These are phyloP conservation scores for Sphecodes monilicornis DNA, from an alignment of 2,888 invertebrate genomes.

Conservation along the genomic window DNA sequence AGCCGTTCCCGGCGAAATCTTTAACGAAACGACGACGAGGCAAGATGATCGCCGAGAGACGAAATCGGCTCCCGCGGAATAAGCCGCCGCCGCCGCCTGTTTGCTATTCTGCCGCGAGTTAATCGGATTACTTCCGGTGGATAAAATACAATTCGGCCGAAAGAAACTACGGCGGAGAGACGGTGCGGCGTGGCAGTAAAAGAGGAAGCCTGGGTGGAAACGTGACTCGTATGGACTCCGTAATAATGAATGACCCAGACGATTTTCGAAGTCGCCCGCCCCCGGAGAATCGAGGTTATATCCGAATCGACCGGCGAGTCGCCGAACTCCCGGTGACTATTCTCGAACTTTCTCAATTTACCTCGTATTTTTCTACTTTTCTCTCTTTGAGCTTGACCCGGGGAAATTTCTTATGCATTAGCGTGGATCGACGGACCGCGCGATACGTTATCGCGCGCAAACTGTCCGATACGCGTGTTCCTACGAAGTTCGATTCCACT, in stretches of 20 bases:
- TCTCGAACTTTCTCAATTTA: background rate
- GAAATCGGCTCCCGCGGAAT: background rate
- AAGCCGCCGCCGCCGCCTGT: background rate
- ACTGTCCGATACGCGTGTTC: background rate
- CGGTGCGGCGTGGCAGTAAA: background rate
- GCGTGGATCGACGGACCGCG: background rate
- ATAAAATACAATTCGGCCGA: conserved; percentile 21
- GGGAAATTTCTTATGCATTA: background rate
- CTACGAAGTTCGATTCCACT: background rate
- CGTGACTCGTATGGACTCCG: conserved; percentile 21
- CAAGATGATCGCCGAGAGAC: background rate
- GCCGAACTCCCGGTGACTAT: background rate
- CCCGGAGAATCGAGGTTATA: conserved; percentile 19
- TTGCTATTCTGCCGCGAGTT: conserved; percentile 21
- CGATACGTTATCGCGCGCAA: background rate
- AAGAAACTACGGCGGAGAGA: background rate
- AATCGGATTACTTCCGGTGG: conserved; percentile 8
- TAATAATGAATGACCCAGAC: conserved; percentile 47
- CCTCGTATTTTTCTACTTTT: background rate
- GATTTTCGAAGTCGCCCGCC: conserved; percentile 32
- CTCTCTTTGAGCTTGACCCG: background rate
- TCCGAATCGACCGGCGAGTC: background rate
- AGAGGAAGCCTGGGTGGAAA: background rate
- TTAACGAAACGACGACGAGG: background rate
- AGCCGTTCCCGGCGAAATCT: background rate